Percentiles rank a stretch among this genome's conserved stretches.
Conservation (phyloP, 35 echinoderm and acorn worm genomes). For the Ptychodera flava region DNA sequence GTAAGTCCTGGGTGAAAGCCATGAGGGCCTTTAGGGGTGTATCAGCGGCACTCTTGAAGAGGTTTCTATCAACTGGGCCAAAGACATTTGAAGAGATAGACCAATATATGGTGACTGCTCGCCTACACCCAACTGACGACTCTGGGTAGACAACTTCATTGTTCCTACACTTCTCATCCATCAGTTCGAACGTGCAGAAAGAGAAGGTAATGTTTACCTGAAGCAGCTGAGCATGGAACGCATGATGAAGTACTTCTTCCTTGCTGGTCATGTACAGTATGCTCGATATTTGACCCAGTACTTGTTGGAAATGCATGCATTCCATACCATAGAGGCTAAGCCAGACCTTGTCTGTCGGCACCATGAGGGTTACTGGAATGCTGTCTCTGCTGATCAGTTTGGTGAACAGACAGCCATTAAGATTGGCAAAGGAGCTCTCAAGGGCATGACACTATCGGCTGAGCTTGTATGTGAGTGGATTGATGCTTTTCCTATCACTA, state of each 20-base stretch:
- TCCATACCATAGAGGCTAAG: neutral
- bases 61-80: constrained; percentile 7
- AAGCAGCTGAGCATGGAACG: neutral
- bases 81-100: constrained; percentile 11
- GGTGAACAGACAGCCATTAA: constrained; percentile 16
- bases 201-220: neutral
- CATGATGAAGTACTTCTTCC: constrained; percentile 28
- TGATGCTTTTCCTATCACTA: constrained; percentile 16
- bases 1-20: constrained; percentile 18
- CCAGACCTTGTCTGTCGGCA: too few relatives aligned
- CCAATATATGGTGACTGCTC: too few relatives aligned
- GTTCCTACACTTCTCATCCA: constrained; percentile 15
- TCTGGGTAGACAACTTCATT: constrained; percentile 16
- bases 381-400: constrained; percentile 23
- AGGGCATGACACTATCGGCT: constrained; percentile 4
- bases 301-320: constrained; percentile 12
- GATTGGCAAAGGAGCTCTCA: too few relatives aligned
- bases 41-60: constrained; percentile 3
- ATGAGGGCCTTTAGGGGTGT: constrained; percentile 13
- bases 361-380: too few relatives aligned
- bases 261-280: constrained; percentile 16
- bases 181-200: constrained; percentile 24
- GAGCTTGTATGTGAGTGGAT: constrained; percentile 7
- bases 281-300: constrained; percentile 14
- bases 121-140: constrained; percentile 9